Conservation (phyloP, 2,888 invertebrate species). For the Acanthosepion esculentum region DNA sequence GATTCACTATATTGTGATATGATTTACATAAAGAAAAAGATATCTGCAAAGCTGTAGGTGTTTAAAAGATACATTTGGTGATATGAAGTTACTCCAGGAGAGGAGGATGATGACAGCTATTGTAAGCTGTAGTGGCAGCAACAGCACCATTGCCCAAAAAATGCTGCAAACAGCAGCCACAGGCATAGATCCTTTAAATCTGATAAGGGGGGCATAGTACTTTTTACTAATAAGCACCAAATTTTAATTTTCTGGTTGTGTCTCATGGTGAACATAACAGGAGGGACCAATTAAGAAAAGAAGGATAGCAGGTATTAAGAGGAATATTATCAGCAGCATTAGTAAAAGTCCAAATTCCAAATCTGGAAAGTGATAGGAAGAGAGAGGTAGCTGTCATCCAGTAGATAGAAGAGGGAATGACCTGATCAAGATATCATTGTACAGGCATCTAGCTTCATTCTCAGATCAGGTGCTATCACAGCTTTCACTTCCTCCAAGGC, state of each 20-base stretch:
- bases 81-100: background rate
- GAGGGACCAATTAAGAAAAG: background rate
- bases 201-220: background rate
- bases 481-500: slow-evolving; percentile 59
- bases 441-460: slow-evolving; percentile 61
- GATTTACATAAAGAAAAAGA: background rate
- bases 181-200: background rate
- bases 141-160: background rate
- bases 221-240: background rate
- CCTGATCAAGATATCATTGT: slow-evolving; percentile 49
- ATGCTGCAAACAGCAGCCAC: too few relatives aligned
- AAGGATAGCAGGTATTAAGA: background rate
- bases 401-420: background rate
- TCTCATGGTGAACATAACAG: background rate
- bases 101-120: background rate
- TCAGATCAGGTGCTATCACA: slow-evolving; percentile 56
- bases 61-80: background rate
- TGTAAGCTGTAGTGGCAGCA: background rate
- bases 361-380: too few relatives aligned
- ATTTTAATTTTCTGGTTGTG: background rate
- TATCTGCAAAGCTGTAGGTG: background rate
- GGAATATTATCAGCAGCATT: background rate
- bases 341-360: slow-evolving; percentile 6
- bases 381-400: background rate
- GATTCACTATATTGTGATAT: background rate